Evolutionary conservation across 2,113 vertebrate species (phyloP), one percentile per base, ranked within the genome.

Genomic region (Toxotes jaculatrix): DNA sequence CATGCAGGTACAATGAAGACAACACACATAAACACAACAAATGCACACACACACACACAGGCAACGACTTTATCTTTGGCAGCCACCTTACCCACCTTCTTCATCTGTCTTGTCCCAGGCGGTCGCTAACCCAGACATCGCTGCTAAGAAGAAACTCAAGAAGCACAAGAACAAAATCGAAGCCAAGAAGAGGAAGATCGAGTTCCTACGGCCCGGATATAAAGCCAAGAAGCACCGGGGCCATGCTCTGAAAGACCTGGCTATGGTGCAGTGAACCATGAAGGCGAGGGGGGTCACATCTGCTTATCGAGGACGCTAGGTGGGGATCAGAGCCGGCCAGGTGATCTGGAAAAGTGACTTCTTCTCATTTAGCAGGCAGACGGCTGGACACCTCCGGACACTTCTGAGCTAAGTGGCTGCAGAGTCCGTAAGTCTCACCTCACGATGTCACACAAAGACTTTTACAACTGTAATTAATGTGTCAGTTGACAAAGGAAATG

Each of bases 61-160:
- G 1, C 0, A 19, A 5, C 10, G 0, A 7, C 14, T 67, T 49
- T 6, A 11, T 19, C 49, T 31, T 12, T 17, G 4, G 10, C 53
- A 31, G 19, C 17, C 0, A 2, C 8, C 43, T 79, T 0, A 72
- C 36, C n/a, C n/a, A n/a, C n/a, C n/a, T n/a, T 69, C 19, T 13
- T 45, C 38, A 13, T 23, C 40, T 53, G 3, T 71, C 12, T 63
- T 21, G 34, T 17, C 43, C 0, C 65, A 99, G 98, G 95, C 97
- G 49, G 98, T 99, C 36, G 94, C 96, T 0, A 97, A 99, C 90
- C 98, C 98, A 0, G 98, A 98, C n/a, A 86, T 99, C 13, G 97
- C 98, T 56, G 98, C 98, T 19, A 96, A 96, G 93, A 99, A 96
- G 90, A 99, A 99, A 86, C 79, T 99, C 34, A 99, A 99, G 92